Evolutionary conservation across 2,113 vertebrate species (phyloP).

Genomic region (Alligator mississippiensis): DNA sequence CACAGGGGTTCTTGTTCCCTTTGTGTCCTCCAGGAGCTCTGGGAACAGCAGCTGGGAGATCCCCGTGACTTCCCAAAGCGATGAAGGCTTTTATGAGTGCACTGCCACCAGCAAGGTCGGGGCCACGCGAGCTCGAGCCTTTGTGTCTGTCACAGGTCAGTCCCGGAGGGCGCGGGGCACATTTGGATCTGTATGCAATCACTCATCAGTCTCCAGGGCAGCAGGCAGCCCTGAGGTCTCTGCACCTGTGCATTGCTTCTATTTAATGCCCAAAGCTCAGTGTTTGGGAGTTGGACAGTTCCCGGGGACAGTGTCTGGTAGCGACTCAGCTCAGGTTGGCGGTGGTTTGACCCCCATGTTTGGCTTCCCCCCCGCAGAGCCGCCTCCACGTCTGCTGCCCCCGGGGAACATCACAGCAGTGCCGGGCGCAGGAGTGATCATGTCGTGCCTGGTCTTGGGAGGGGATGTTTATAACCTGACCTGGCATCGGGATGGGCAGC

Average conservation of each 20-base stretch:
- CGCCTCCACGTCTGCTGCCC: slow-evolving; percentile 80
- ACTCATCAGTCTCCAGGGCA: background rate
- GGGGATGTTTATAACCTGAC: slow-evolving; percentile 87
- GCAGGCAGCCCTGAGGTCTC: background rate
- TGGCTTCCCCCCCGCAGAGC: slow-evolving; percentile 76
- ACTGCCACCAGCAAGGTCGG: slow-evolving; percentile 83
- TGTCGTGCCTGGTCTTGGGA: slow-evolving; percentile 84
- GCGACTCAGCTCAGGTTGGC: background rate
- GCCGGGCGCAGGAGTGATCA: slow-evolving; percentile 77
- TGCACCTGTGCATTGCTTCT: background rate
- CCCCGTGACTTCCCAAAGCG: slow-evolving; percentile 75
- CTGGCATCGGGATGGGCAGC: slow-evolving; percentile 81
- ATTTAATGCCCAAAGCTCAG: background rate
- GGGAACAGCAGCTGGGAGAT: slow-evolving; percentile 90
- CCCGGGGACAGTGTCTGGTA: too few species aligned
- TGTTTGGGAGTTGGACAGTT: background rate
- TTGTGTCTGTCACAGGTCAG: slow-evolving; percentile 87
- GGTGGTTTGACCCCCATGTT: background rate
- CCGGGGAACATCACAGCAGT: slow-evolving; percentile 83
- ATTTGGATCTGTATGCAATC: too few species aligned
- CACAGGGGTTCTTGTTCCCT: background rate
- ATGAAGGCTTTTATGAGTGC: slow-evolving; percentile 90
- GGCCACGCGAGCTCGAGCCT: slow-evolving; percentile 77
- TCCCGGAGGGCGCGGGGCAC: background rate
- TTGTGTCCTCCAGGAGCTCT: slow-evolving; percentile 74